Percentiles rank a stretch among this genome's conserved stretches.
Evolutionary conservation across 37 sponge, comb jelly and placozoan species (phyloP).

Genomic region (Geodia barretti): DNA sequence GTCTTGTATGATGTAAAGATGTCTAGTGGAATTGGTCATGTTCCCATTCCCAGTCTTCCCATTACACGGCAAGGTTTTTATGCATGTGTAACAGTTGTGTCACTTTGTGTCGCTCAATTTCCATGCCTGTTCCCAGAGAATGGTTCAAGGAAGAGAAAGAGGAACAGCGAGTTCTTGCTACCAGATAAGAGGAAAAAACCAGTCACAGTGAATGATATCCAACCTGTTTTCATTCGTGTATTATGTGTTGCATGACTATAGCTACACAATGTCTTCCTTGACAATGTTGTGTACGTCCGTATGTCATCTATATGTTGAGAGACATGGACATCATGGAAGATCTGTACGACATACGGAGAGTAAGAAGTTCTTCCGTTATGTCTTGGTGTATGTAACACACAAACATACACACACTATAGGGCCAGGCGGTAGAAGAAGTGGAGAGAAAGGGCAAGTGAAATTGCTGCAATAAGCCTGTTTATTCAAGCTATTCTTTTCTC

Average conservation of each 20-base stretch:
- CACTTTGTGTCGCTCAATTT: too few relatives aligned
- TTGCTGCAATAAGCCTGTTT: neutral
- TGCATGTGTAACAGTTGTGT: too few relatives aligned
- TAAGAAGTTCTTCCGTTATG: neutral
- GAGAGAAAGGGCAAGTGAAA: neutral
- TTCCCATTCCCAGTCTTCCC: too few relatives aligned
- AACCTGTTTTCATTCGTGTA: neutral
- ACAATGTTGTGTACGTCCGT: constrained; percentile 59
- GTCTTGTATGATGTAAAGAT: too few relatives aligned
- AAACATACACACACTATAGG: neutral
- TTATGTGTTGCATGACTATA: neutral
- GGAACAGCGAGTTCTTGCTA: constrained; percentile 59
- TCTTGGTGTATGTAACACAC: neutral
- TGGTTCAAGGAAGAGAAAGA: too few relatives aligned
- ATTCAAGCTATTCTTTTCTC: neutral
- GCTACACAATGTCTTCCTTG: constrained; percentile 5
- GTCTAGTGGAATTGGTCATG: too few relatives aligned
- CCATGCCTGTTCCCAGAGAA: too few relatives aligned
- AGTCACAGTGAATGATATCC: constrained; percentile 73
- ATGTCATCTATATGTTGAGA: constrained; percentile 84
- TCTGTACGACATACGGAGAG: constrained; percentile 61
- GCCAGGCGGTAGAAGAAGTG: constrained; percentile 7
- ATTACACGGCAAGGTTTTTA: too few relatives aligned
- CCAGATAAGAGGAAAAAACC: constrained; percentile 86
- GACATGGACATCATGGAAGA: constrained; percentile 91